Evolutionary conservation across 2,888 invertebrate species (phyloP).

Genomic region (Norana najaformis): DNA sequence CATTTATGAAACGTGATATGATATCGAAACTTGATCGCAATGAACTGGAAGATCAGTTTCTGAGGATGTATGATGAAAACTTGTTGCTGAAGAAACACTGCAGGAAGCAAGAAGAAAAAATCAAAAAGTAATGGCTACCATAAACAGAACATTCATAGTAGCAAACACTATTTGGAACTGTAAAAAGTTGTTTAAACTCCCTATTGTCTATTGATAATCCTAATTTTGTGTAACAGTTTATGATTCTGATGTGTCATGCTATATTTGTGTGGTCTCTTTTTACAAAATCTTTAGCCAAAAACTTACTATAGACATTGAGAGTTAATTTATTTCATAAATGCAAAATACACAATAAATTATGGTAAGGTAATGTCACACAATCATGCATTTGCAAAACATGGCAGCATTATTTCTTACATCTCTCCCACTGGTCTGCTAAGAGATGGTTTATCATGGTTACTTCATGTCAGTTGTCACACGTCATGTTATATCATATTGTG

Average conservation of each 20-base stretch:
- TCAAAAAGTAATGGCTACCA: constrained; percentile 63
- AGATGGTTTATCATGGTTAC: neutral
- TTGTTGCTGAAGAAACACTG: constrained; percentile 69
- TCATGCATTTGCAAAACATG: neutral
- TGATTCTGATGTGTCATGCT: neutral
- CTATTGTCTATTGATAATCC: neutral
- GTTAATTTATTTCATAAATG: neutral
- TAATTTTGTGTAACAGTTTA: neutral
- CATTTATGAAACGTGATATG: constrained; percentile 27
- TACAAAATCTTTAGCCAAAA: neutral
- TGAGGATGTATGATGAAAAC: constrained; percentile 70
- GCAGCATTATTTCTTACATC: neutral
- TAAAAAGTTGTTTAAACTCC: neutral
- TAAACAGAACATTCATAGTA: neutral
- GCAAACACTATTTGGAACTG: neutral
- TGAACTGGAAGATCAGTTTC: constrained; percentile 73
- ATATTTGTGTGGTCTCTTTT: neutral
- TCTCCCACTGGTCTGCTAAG: neutral
- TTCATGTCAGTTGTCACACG: no score
- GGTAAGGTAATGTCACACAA: neutral
- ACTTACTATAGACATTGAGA: neutral
- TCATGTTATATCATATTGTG: no score
- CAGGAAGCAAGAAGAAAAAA: constrained; percentile 70
- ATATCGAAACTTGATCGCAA: constrained; percentile 66
- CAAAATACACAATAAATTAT: no score